Percentiles rank a stretch among this genome's conserved stretches.
Conservation (phyloP, 2,888 invertebrate species). For the Latrodectus hesperus region DNA sequence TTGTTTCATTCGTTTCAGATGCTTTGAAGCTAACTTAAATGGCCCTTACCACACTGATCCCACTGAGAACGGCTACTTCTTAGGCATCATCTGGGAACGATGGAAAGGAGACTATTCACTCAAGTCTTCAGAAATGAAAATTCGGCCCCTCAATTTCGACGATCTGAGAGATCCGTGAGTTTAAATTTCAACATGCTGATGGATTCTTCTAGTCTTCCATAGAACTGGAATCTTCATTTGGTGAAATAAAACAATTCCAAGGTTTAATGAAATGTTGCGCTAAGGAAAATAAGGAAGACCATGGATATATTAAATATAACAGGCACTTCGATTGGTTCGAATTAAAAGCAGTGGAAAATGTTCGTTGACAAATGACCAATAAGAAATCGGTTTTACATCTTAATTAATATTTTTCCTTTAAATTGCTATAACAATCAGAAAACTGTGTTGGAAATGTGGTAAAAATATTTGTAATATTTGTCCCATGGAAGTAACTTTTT, state of each 20-base stretch:
- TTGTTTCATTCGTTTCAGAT: conserved; percentile 74
- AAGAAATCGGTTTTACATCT: too few relatives aligned
- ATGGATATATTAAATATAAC: too few relatives aligned
- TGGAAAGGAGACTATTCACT: conserved; percentile 79
- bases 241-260: neutral
- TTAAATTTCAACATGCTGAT: neutral
- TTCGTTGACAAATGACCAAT: too few relatives aligned
- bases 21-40: conserved; percentile 79
- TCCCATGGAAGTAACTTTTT: too few relatives aligned
- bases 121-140: conserved; percentile 71
- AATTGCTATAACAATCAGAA: too few relatives aligned
- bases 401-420: too few relatives aligned
- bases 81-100: conserved; percentile 79
- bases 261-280: too few relatives aligned
- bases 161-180: conserved; percentile 60
- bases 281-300: too few relatives aligned
- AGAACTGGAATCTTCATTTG: conserved; percentile 22
- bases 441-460: too few relatives aligned
- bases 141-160: conserved; percentile 62
- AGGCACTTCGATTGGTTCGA: too few relatives aligned
- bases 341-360: too few relatives aligned
- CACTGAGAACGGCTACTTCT: conserved; percentile 76
- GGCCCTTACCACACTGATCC: conserved; percentile 77
- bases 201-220: conserved; percentile 54
- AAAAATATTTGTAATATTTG: too few relatives aligned